Percentiles rank a stretch among this genome's conserved stretches.
Evolutionary conservation across 2,888 invertebrate species (phyloP).

Genomic region (Lottia scabra): DNA sequence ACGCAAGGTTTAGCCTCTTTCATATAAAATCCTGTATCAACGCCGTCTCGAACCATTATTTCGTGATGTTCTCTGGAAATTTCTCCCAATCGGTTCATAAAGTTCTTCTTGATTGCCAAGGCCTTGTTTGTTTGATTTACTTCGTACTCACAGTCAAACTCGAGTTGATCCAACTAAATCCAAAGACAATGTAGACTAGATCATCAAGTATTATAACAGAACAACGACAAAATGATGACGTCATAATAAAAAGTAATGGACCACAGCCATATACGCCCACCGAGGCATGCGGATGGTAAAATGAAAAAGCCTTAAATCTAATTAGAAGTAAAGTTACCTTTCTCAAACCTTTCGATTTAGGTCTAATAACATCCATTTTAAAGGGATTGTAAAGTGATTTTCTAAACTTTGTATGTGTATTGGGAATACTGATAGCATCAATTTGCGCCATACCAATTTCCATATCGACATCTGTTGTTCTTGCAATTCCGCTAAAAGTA

Average conservation of each 20-base stretch:
- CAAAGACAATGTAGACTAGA: background rate
- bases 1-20: background rate
- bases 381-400: no score
- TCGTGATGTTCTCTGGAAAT: background rate
- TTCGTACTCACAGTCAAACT: background rate
- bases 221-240: background rate
- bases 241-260: background rate
- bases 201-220: background rate
- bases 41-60: background rate
- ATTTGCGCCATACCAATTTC: no score
- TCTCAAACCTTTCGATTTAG: no score
- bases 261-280: no score
- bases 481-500: no score
- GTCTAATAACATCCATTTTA: no score
- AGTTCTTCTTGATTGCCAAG: background rate
- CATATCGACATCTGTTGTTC: no score
- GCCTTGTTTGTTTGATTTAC: background rate
- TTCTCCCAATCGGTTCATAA: background rate
- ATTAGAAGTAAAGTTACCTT: no score
- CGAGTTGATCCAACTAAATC: background rate
- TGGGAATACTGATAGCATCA: no score
- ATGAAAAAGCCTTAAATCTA: no score
- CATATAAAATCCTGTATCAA: background rate
- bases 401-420: no score
- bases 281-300: no score